Base-by-base conservation (phyloP, 53 echinoderm and acorn worm species). In the Echinometra lucunter region DNA sequence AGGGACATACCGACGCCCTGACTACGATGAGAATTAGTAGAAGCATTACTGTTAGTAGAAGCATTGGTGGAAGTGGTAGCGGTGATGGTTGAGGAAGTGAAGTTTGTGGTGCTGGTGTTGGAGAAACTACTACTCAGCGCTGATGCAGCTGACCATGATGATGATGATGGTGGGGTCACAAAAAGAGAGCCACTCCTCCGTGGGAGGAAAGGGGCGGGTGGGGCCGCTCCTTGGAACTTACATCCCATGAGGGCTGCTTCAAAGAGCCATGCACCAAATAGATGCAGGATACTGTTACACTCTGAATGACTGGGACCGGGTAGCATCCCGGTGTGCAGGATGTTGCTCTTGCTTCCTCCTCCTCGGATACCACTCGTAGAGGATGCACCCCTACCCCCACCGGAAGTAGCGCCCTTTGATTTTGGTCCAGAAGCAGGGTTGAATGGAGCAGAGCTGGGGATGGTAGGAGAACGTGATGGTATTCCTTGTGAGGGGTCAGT, bases 251-350 rank as follows among this genome's bases (percentile, higher is more conserved):
- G 95, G 70, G 99, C 98, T 16, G 98, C 99, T 96, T 99, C 98
- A 94, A 98, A 98, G 90, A 99, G 96, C 99, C 99, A 99, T 85
- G 97, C 96, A 91, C 98, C 99, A 96, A 97, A 99, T 87, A 99
- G 95, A 70, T 99, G 98, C 25, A 99, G 96, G 74, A 99, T 95
- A 95, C 98, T 99, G 94, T 99, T 98, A 91, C 99, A 99, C 89
- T 97, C 96, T 13, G 98, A 97, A 63, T 97, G 96, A 49, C 96
- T 96, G 60, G 98, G 97, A 27, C 94, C 72, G 12, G 94, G 95
- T 37, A 94, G 92, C 18, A 92, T 45, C 16, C 94, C 92, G 37
- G 95, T 93, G 91, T 95, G 88, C 30, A 95, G 95, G 56, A 94
- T 74, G 80, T 91, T 94, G 63, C 96, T 90, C 80, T 55, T 40